Conservation (phyloP, 2,113 vertebrate species). For the Brachirus orientalis region DNA sequence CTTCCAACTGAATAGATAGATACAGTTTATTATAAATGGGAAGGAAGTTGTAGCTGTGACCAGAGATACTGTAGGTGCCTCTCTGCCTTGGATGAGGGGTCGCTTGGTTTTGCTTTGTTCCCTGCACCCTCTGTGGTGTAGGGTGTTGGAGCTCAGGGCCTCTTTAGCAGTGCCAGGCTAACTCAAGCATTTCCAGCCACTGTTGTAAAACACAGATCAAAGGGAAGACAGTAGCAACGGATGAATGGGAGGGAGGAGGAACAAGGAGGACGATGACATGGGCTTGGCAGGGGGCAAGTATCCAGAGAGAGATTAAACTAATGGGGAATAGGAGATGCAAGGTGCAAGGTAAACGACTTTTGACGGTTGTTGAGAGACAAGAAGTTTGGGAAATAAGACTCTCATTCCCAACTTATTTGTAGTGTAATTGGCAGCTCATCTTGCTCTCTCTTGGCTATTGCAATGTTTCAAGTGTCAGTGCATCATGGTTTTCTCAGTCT, state of each 20-base stretch:
- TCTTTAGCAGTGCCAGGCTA: slow-evolving; percentile 64
- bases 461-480: background rate
- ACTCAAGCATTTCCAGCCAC: slow-evolving; percentile 70
- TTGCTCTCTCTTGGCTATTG: background rate
- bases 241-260: slow-evolving; percentile 34
- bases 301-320: slow-evolving; percentile 6
- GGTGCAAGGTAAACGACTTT: slow-evolving; percentile 1
- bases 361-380: slow-evolving; percentile 9
- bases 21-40: slow-evolving; percentile 23
- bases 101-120: slow-evolving; percentile 57
- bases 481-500: slow-evolving; percentile 1
- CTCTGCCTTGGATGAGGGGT: slow-evolving; percentile 37
- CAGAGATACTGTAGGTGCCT: slow-evolving; percentile 8
- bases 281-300: slow-evolving; percentile 38
- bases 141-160: slow-evolving; percentile 42
- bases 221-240: slow-evolving; percentile 51
- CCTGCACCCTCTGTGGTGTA: slow-evolving; percentile 38
- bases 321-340: background rate
- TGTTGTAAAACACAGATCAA: slow-evolving; percentile 74
- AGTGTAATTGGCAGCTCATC: slow-evolving; percentile 7
- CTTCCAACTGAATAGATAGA: slow-evolving; percentile 16
- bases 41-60: slow-evolving; percentile 32
- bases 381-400: slow-evolving; percentile 10
- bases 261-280: background rate
- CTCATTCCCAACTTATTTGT: slow-evolving; percentile 14